Conservation (phyloP, 2,113 vertebrate genomes). For the Cryptoleucopteryx plumbea region DNA sequence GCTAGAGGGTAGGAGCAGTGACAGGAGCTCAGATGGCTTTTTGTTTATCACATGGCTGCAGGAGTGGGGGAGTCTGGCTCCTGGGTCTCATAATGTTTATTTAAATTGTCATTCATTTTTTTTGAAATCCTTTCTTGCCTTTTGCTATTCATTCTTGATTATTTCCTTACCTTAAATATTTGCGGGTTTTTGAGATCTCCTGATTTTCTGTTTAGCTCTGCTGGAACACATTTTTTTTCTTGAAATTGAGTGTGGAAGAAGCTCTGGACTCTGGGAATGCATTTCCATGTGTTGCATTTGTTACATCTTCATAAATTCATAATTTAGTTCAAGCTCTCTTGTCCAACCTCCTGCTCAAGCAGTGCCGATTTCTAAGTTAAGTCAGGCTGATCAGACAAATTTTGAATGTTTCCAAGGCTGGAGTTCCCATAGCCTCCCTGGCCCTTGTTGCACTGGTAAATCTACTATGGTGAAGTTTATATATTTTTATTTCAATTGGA, state of each 20-base stretch:
- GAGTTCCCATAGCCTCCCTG: background rate
- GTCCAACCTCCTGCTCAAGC: background rate
- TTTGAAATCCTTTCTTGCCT: background rate
- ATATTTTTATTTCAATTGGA: background rate
- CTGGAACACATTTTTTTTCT: background rate
- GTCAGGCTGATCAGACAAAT: background rate
- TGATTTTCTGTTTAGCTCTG: background rate
- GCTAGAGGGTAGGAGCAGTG: background rate
- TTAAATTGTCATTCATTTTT: background rate
- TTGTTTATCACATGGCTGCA: background rate
- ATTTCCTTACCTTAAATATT: background rate
- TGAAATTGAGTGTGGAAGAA: background rate
- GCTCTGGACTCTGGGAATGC: background rate
- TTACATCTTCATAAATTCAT: background rate
- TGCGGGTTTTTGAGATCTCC: background rate
- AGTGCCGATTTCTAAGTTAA: background rate
- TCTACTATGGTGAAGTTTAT: background rate
- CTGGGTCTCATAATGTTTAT: background rate
- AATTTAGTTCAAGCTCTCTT: background rate
- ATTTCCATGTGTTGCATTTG: background rate
- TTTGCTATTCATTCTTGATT: background rate
- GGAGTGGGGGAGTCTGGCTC: background rate
- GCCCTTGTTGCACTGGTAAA: background rate
- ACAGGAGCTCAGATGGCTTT: background rate
- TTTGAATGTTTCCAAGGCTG: background rate